Conservation (phyloP, 2,113 vertebrate genomes). For the Steatornis caripensis region DNA sequence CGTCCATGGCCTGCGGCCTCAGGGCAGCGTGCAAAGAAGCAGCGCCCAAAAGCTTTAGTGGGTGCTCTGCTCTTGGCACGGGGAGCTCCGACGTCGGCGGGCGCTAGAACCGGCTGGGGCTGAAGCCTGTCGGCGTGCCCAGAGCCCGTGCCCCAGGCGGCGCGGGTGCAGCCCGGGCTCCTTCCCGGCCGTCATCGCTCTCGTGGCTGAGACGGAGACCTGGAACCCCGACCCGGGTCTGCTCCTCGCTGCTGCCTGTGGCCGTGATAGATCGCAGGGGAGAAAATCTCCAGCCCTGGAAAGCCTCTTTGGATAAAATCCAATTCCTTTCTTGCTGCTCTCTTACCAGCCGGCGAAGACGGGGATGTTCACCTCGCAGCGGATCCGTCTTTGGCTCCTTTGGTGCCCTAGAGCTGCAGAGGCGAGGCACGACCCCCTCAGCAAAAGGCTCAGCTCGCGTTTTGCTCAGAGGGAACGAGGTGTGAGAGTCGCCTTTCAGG, state of each 20-base stretch:
- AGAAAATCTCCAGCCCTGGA: neutral
- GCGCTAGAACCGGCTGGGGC: neutral
- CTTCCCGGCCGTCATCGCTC: neutral
- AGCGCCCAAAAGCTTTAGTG: rapidly evolving
- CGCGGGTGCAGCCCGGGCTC: neutral
- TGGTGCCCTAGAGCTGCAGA: neutral
- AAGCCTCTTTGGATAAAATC: neutral
- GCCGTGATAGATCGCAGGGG: rapidly evolving
- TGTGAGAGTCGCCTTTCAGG: neutral
- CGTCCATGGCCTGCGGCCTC: rapidly evolving
- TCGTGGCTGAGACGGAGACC: neutral
- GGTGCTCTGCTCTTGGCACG: rapidly evolving
- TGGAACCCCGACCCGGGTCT: neutral
- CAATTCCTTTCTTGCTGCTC: neutral
- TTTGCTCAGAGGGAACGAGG: neutral
- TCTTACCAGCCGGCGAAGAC: neutral
- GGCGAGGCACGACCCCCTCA: neutral
- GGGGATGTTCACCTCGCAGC: neutral
- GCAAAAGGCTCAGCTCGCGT: neutral
- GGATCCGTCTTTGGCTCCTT: neutral
- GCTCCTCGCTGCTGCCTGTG: neutral
- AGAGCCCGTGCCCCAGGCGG: rapidly evolving
- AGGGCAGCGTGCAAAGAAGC: neutral
- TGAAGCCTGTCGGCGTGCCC: neutral
- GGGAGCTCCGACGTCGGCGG: rapidly evolving